Conservation (phyloP, 2,888 invertebrate genomes). For the Papilio protenor region DNA sequence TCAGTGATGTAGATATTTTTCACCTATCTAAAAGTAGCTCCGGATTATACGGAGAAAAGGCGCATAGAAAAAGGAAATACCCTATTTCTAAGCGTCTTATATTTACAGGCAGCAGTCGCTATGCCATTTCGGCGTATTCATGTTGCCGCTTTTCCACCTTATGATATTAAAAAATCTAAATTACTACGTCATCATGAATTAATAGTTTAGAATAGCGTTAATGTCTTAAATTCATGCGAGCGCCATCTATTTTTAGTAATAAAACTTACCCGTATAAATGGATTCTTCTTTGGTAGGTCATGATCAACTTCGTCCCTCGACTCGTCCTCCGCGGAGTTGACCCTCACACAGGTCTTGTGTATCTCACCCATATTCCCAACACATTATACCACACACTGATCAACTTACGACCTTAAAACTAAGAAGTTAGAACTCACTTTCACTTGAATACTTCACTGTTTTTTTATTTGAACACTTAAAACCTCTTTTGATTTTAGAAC, state of each 20-base stretch:
- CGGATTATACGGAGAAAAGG: no score
- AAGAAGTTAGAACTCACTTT: conserved; percentile 28
- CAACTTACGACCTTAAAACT: conserved; percentile 43
- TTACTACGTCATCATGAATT: no score
- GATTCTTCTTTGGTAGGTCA: conserved; percentile 75
- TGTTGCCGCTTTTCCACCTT: no score
- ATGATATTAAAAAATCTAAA: no score
- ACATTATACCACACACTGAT: conserved; percentile 65
- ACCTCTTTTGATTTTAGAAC: background rate
- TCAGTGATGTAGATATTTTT: no score
- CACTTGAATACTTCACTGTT: background rate
- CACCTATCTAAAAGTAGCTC: no score
- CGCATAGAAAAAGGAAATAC: no score
- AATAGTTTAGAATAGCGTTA: background rate
- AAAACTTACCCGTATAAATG: conserved; percentile 74
- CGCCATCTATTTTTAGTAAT: no score
- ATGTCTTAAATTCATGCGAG: no score
- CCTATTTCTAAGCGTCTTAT: no score
- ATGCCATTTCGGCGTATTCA: no score
- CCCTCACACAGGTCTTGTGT: conserved; percentile 79
- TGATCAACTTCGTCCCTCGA: conserved; percentile 77
- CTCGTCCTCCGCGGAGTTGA: conserved; percentile 77
- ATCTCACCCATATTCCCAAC: conserved; percentile 79
- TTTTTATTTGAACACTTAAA: background rate
- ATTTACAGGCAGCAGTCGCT: no score